These are phyloP conservation scores for Steinernema feltiae DNA, from an alignment of 1,140 invertebrate genomes.

Conservation along the genomic window DNA sequence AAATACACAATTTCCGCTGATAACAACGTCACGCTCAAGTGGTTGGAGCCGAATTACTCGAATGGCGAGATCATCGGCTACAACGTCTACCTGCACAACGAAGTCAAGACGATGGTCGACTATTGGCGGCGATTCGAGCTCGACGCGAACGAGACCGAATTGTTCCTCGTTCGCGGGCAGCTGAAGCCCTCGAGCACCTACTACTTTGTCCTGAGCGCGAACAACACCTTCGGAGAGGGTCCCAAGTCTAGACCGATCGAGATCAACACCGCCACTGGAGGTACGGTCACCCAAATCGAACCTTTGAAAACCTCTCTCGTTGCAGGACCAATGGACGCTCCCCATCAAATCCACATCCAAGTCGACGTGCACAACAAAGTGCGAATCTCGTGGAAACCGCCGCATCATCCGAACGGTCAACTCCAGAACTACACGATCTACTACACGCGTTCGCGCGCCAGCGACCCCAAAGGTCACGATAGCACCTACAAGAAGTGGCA, in stretches of 20 bases:
- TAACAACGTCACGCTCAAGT: background rate
- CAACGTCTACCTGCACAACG: background rate
- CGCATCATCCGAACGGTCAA: background rate
- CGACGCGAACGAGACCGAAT: background rate
- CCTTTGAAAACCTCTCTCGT: background rate
- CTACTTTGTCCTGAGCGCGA: background rate
- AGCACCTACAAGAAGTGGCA: slow-evolving; percentile 12
- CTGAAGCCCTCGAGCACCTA: background rate
- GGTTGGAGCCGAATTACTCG: background rate
- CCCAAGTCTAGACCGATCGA: background rate
- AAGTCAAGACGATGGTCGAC: background rate
- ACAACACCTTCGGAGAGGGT: background rate
- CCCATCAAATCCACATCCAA: background rate
- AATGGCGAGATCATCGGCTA: background rate
- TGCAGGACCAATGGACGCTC: slow-evolving; percentile 1
- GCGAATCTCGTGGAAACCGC: background rate
- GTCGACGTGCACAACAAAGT: slow-evolving; percentile 8
- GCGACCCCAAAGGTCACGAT: slow-evolving; percentile 7
- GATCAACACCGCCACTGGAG: background rate
- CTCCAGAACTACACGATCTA: slow-evolving; percentile 7
- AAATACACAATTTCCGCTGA: background rate
- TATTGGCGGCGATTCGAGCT: background rate
- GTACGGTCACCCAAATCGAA: background rate
- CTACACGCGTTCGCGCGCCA: background rate
- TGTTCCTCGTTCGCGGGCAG: background rate